Base-by-base conservation (phyloP, 2,888 invertebrate species). In the Lymantria monacha region DNA sequence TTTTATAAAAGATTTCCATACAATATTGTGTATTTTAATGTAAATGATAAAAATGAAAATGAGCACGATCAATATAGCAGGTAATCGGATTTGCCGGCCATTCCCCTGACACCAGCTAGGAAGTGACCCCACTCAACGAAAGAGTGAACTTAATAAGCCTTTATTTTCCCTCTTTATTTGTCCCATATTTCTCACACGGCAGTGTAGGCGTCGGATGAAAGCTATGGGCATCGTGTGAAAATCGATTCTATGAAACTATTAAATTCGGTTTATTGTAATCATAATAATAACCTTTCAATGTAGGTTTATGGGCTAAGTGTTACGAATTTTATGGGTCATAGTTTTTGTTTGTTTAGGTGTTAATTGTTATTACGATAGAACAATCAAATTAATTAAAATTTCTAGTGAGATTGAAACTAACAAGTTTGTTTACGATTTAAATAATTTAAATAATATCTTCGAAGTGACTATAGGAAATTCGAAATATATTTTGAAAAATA, bases 61-160 rank as follows among this genome's bases (percentile, higher is more conserved):
- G 74, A 76, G 66, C 72, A 70, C 70, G 70, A 76, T 74, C 76
- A 76, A 79, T 83, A 76, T 12, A 62, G 57, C 70, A 74, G 78
- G 78, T 83, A 87, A 85, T 83, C 78, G 74, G 76, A 84, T 84
- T 78, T 81, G 63, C 77, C 69, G 72, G 70, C 69, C 77, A 62
- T 72, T 76, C 74, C 74, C 76, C 72, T 62, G 22, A 22, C 22
- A 22, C 74, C 70, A 75, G 67, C 71, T 79, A 84, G 86, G 87
- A 86, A 86, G 81, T 83, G 80, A 80, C 82, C 84, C 77, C 76
- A 74, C 79, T 83, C 75, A 74, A 76, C 77, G 80, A 76, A 76
- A 78, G 76, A 81, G 69, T 76, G 80, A 76, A 80, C 79, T 75
- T 76, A 80, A 78, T 79, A 77, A 77, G 72, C 77, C 74, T 79